These are phyloP conservation scores for Eupithecia subfuscata DNA, from an alignment of 2,888 invertebrate genomes.

Conservation along the genomic window DNA sequence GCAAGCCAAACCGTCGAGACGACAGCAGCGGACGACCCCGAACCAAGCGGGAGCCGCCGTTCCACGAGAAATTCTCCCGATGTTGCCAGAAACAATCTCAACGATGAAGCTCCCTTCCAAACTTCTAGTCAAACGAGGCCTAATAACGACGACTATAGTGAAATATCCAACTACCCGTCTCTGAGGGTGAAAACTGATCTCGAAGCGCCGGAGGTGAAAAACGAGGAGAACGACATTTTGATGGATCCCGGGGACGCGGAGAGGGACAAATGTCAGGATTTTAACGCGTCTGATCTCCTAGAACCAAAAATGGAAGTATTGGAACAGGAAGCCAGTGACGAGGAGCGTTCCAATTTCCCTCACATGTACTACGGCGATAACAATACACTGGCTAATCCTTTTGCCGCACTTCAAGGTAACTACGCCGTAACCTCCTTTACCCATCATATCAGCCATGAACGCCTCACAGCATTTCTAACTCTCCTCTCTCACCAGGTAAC, in stretches of 20 bases:
- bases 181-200: conserved; percentile 83
- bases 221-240: conserved; percentile 77
- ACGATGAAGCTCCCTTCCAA: conserved; percentile 82
- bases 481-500: conserved; percentile 63
- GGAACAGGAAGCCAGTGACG: conserved; percentile 88
- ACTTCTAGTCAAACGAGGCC: conserved; percentile 84
- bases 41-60: conserved; percentile 76
- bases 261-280: conserved; percentile 75
- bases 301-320: conserved; percentile 90
- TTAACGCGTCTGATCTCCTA: conserved; percentile 77
- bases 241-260: conserved; percentile 79
- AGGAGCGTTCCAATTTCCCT: conserved; percentile 81
- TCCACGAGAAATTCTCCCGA: conserved; percentile 82
- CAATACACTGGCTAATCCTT: conserved; percentile 78
- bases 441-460: neutral
- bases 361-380: conserved; percentile 76
- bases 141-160: conserved; percentile 83
- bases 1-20: conserved; percentile 83
- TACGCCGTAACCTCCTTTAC: neutral
- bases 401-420: conserved; percentile 76
- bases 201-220: conserved; percentile 80
- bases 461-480: neutral
- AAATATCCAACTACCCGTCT: conserved; percentile 77
- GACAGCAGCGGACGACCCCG: conserved; percentile 76
- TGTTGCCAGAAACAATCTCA: conserved; percentile 83